Evolutionary conservation across 1,140 invertebrate species (phyloP), one percentile per base, ranked within the genome.

Genomic region (Pachypsylla venusta): DNA sequence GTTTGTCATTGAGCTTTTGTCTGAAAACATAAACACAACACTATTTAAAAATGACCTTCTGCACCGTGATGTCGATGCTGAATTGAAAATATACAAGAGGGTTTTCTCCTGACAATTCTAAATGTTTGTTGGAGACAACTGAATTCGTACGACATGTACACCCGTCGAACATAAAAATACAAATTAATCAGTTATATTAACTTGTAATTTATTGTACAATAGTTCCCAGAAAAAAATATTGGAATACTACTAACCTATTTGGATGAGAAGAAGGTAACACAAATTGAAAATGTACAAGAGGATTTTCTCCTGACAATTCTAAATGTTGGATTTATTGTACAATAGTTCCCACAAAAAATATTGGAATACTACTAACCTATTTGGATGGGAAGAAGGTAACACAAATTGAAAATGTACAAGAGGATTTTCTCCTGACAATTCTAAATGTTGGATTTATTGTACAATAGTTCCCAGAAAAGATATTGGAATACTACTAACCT

Each of bases 11-110:
- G 5, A 57, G 14, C 42, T 54, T 59, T 60, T 64, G 59, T 42
- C 60, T 59, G 25, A 16, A 35, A 61, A 48, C 42, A 27, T 57
- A 24, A n/a, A 62, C n/a, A n/a, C n/a, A n/a, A n/a, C n/a, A n/a
- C n/a, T n/a, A n/a, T n/a, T n/a, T 10, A 35, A 30, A 14, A 57
- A 57, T 30, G 5, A 5, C 19, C 27, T 5, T 22, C 7, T 20
- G 12, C 4, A 5, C n/a, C 7, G n/a, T n/a, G n/a, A n/a, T n/a
- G n/a, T n/a, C n/a, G n/a, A n/a, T n/a, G n/a, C n/a, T n/a, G 68
- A 98, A 98, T 68, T 95, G 89, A 73, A 97, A 98, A 68, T 97
- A 89, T 0, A 97, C 89, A 0, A 96, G 74, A 24, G 89, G 90
- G 22, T 89, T 76, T 66, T 89, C 88, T 0, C 83, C 85, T 0